Conservation (phyloP, 2,113 vertebrate species). For the Chaetorhynchus papuensis region DNA sequence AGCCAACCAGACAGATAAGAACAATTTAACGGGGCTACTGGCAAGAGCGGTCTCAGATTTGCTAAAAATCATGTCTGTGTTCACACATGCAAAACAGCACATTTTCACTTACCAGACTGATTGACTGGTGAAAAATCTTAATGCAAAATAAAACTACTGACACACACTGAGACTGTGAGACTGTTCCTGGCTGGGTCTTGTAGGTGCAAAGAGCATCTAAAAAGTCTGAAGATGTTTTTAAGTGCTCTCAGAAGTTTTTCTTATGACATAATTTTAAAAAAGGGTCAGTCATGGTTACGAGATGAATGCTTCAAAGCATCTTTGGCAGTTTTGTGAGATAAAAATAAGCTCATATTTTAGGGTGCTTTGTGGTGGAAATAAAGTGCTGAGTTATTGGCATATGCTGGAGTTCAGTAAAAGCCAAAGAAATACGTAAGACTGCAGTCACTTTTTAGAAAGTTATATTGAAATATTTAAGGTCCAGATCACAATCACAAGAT, state of each 20-base stretch:
- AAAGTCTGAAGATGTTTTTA: not conserved
- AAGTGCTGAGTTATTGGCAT: not conserved
- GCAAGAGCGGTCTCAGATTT: conserved; percentile 67
- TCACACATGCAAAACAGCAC: conserved; percentile 40
- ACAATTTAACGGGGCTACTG: conserved; percentile 75
- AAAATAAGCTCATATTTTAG: not conserved
- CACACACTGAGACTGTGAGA: not conserved
- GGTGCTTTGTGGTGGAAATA: not conserved
- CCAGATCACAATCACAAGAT: not conserved
- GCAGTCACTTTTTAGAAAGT: not conserved
- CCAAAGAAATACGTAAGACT: not conserved
- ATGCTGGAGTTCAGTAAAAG: not conserved
- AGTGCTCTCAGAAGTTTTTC: not conserved
- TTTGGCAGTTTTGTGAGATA: not conserved
- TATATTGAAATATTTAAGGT: not conserved
- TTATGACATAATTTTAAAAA: not conserved
- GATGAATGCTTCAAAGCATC: not conserved
- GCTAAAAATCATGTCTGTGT: conserved; percentile 54
- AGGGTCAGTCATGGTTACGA: not conserved
- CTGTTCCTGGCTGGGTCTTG: not conserved
- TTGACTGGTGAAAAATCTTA: not conserved
- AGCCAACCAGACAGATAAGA: conserved; percentile 75
- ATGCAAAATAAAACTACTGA: conserved; percentile 6
- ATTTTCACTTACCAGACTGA: conserved; percentile 54
- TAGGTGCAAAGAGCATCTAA: not conserved